Evolutionary conservation across 2,113 vertebrate species (phyloP), one percentile per base, ranked within the genome.

Genomic region (Megaleporinus macrocephalus): DNA sequence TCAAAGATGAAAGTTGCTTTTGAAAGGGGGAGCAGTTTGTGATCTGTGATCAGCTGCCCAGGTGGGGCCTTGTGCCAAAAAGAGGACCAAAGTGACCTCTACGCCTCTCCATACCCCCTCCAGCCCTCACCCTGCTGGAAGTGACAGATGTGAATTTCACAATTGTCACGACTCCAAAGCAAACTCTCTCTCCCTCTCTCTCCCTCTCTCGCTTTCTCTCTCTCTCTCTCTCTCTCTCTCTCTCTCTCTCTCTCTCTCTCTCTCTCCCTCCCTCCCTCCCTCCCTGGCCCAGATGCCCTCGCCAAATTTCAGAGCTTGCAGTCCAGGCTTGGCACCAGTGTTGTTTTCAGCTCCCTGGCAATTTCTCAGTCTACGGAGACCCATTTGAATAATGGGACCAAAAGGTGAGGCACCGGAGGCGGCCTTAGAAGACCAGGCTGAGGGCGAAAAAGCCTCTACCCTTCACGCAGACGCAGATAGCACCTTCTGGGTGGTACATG

Each of bases 221-320:
- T 33, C 27, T 24, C 66, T 70, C 61, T 9, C 77, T 49, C 65
- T 59, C 68, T 59, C 53, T 55, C 47, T 29, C 47, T 24, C 27
- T 24, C 51, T 61, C 49, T 9, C 77, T 49, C 65, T 59, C 36
- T 36, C 36, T 36, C 36, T 36, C 36, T 36, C 36, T 36, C 36
- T 33, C 15, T 47, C 13, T 78, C 30, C 63, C 59, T 76, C 53
- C 36, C 63, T 29, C 47, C n/a, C 27, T 24, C 66, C 62, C 61
- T 9, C 77, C 33, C 65, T 59, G 73, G 30, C 30, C 83, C 81
- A 88, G 71, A 88, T 85, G 63, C 30, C 79, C 86, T 86, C 44
- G 87, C 91, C 89, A 88, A 79, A 86, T 87, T 79, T 85, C 90
- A 72, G 66, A 66, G 72, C 85, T 78, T 87, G 80, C 87, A 78